Percentiles rank a stretch among this genome's conserved stretches.
phyloP scores from a whole-genome alignment of 2,888 invertebrate genomes.

The Harpalus rufipes region DNA sequence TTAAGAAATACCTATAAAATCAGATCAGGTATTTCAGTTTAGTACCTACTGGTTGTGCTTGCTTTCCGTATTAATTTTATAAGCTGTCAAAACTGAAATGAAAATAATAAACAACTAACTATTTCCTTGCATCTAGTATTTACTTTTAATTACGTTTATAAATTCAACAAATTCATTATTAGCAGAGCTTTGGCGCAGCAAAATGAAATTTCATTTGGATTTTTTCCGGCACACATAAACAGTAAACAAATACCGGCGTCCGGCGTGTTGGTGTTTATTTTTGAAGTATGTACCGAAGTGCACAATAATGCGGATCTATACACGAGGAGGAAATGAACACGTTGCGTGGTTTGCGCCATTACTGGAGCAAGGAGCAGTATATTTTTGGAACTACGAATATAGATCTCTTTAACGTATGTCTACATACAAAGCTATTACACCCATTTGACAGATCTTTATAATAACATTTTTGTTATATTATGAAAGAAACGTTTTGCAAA shows the following conservation, averaged over 20 bases:
- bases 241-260: slow-evolving; percentile 4
- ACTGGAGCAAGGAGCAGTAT: slow-evolving; percentile 47
- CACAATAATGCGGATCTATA: slow-evolving; percentile 57
- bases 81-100: no score
- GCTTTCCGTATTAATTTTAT: no score
- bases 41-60: no score
- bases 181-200: neutral
- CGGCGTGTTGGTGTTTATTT: neutral
- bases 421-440: slow-evolving; percentile 34
- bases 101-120: neutral
- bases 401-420: slow-evolving; percentile 48
- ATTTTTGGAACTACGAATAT: slow-evolving; percentile 59
- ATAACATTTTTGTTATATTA: neutral
- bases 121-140: neutral
- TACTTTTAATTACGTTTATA: neutral
- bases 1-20: no score
- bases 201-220: slow-evolving; percentile 11
- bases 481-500: neutral
- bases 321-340: slow-evolving; percentile 47
- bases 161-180: neutral
- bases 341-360: neutral
- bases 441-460: slow-evolving; percentile 44
- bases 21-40: no score
- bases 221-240: slow-evolving; percentile 6
- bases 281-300: slow-evolving; percentile 20